phyloP scores from a whole-genome alignment of 2,888 invertebrate species.

The Cepaea hortensis region DNA sequence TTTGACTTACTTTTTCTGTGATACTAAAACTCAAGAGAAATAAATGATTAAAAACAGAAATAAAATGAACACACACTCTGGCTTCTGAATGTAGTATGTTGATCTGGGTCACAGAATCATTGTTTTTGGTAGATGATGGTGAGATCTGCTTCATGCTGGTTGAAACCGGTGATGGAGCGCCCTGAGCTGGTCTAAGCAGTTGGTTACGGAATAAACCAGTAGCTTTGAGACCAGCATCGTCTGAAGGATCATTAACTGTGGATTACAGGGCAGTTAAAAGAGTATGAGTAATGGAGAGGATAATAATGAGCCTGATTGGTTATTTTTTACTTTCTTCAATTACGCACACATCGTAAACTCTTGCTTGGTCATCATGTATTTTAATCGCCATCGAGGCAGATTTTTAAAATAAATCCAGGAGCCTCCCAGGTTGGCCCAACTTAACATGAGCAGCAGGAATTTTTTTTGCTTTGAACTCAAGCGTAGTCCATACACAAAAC shows the following conservation, averaged over 20 bases:
- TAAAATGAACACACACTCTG: constrained; percentile 60
- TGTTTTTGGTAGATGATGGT: constrained; percentile 4
- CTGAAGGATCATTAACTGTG: constrained; percentile 47
- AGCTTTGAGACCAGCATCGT: constrained; percentile 65
- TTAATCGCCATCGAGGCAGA: too few relatives aligned
- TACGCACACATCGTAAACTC: too few relatives aligned
- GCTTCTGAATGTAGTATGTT: constrained; percentile 70
- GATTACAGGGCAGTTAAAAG: neutral
- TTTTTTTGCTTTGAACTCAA: too few relatives aligned
- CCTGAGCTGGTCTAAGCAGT: constrained; percentile 54
- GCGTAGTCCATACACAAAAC: too few relatives aligned
- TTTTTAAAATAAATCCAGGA: too few relatives aligned
- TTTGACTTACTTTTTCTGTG: neutral
- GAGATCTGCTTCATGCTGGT: constrained; percentile 28
- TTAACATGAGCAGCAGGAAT: too few relatives aligned
- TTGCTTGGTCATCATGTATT: too few relatives aligned
- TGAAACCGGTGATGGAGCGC: constrained; percentile 17
- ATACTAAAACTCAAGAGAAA: neutral
- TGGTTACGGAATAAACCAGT: constrained; percentile 71
- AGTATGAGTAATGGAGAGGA: too few relatives aligned
- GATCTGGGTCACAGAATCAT: constrained; percentile 51
- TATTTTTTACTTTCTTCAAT: too few relatives aligned
- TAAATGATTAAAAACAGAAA: constrained; percentile 2
- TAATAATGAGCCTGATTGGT: too few relatives aligned
- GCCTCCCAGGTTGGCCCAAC: too few relatives aligned